These are phyloP conservation scores for Mylabris sibirica DNA, from an alignment of 2,888 invertebrate genomes.

Conservation along the genomic window DNA sequence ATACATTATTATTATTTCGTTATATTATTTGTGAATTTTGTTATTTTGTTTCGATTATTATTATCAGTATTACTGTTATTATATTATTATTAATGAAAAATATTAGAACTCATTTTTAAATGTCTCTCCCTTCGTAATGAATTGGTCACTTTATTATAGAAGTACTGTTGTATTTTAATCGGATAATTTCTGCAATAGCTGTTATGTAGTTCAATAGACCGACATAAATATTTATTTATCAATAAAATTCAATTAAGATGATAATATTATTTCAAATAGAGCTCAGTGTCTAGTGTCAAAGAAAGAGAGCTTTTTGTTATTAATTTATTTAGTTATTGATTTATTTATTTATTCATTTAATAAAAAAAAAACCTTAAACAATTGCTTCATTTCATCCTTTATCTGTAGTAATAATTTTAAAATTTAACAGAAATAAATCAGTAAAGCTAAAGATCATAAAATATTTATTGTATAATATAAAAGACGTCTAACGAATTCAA, in stretches of 20 bases:
- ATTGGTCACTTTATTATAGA: no score
- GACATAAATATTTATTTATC: conserved; percentile 3
- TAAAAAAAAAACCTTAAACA: neutral
- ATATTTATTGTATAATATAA: conserved; percentile 10
- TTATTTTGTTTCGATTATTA: no score
- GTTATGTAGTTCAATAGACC: neutral
- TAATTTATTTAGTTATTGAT: neutral
- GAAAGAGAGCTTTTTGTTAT: neutral
- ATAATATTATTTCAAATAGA: neutral
- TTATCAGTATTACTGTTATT: no score
- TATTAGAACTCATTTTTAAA: no score
- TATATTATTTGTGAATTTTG: no score
- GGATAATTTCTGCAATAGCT: neutral
- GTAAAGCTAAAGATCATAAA: neutral
- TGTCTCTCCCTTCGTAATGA: no score
- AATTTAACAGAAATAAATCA: neutral
- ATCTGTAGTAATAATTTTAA: neutral
- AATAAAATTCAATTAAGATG: neutral
- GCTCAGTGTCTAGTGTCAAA: neutral
- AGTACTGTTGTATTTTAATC: neutral
- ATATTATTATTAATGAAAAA: no score
- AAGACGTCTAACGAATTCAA: conserved; percentile 1
- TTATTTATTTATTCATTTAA: neutral
- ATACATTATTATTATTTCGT: no score
- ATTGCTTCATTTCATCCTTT: neutral